Percentiles rank a stretch among this genome's conserved stretches.
phyloP scores from a whole-genome alignment of 2,113 vertebrate species.

The Ochotona curzoniae region DNA sequence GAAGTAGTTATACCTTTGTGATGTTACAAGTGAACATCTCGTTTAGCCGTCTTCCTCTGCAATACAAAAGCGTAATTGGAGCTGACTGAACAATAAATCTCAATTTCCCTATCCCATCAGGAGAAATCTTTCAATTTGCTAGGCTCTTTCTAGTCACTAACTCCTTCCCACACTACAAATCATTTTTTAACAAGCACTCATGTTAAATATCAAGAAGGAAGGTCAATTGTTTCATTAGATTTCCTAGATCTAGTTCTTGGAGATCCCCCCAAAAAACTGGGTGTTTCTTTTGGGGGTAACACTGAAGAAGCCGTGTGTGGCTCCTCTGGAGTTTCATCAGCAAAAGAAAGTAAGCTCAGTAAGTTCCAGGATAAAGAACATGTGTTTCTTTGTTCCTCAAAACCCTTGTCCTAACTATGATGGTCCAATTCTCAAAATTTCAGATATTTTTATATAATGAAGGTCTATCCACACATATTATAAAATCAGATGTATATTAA shows the following conservation, averaged over 20 bases:
- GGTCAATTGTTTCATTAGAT: not conserved
- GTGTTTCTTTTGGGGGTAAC: not conserved
- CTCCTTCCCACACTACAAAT: not conserved
- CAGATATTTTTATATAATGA: not conserved
- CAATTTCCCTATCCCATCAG: slow-evolving; percentile 33
- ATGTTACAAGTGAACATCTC: slow-evolving; percentile 44
- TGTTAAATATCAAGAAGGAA: not conserved
- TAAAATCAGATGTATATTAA: not conserved
- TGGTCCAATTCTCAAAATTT: not conserved
- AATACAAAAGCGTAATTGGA: slow-evolving; percentile 26
- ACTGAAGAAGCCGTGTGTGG: not conserved
- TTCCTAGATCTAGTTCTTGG: not conserved
- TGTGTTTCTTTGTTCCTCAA: not conserved
- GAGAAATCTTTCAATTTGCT: slow-evolving; percentile 42
- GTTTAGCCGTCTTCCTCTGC: slow-evolving; percentile 9
- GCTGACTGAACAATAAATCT: slow-evolving; percentile 61
- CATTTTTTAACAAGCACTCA: slow-evolving; percentile 27
- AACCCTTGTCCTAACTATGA: not conserved
- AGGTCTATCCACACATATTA: not conserved
- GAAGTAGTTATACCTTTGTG: slow-evolving; percentile 5
- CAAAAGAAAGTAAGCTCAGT: not conserved
- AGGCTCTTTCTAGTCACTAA: not conserved
- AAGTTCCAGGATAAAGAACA: not conserved
- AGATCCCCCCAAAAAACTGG: not conserved
- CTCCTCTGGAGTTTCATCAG: too few relatives aligned